Conservation (phyloP, 2,797 vertebrate genomes). For the Sebastolobus altivelis region DNA sequence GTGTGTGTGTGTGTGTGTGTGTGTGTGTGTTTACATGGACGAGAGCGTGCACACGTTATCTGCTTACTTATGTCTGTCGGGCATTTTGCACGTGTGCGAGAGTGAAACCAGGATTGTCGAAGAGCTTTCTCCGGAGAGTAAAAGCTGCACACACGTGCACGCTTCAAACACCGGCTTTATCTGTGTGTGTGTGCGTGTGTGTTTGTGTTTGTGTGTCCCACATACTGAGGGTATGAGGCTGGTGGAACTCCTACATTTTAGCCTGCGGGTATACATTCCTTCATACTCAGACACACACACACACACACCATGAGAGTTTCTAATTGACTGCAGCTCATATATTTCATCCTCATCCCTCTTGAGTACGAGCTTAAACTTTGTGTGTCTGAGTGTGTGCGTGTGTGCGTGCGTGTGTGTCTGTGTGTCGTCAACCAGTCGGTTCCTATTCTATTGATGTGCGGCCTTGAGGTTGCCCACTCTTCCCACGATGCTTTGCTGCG, state of each 20-base stretch:
- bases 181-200: background rate
- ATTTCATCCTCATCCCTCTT: constrained; percentile 15
- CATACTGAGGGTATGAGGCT: constrained; percentile 45
- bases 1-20: too few relatives aligned
- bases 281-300: constrained; percentile 17
- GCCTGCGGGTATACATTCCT: constrained; percentile 69
- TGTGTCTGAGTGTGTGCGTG: background rate
- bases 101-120: constrained; percentile 32
- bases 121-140: constrained; percentile 39
- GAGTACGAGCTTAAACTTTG: background rate
- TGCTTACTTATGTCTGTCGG: constrained; percentile 7
- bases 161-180: constrained; percentile 32
- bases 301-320: constrained; percentile 22
- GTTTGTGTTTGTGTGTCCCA: constrained; percentile 48
- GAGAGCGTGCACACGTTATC: background rate
- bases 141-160: constrained; percentile 9
- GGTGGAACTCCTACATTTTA: constrained; percentile 50
- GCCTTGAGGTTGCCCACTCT: constrained; percentile 52
- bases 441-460: constrained; percentile 58
- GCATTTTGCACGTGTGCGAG: constrained; percentile 7
- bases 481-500: constrained; percentile 55
- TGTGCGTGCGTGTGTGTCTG: constrained; percentile 7
- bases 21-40: background rate
- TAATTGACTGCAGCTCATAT: constrained; percentile 43
- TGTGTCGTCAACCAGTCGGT: constrained; percentile 35